Base-by-base conservation (phyloP, 2,113 vertebrate genomes). In the Engraulis encrasicolus region DNA sequence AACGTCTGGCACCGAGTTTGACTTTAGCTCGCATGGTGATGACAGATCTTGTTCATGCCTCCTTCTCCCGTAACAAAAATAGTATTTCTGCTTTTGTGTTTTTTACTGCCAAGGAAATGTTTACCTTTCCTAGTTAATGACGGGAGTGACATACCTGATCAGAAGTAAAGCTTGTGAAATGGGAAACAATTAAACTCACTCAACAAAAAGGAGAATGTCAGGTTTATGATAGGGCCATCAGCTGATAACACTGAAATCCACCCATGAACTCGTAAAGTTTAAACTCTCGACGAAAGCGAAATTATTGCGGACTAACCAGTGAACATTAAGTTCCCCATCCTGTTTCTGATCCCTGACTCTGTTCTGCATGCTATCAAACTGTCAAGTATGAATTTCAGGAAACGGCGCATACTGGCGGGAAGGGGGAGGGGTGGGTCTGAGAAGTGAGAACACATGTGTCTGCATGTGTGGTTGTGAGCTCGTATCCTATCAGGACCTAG, bases 321-420 rank as follows among this genome's bases (percentile, higher is more conserved):
- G n/a, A n/a, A 54, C 15, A 0, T 54, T 54, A 6, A 54, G 2
- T 1, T 17, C 2, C 17, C 17, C 49, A 50, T 50, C 49, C 49
- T 50, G 17, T 50, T 1, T 4, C 9, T 66, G n/a, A 27, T 27
- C 23, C 31, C 11, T n/a, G 1, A n/a, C 15, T 19, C 6, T 66
- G 58, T 23, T 66, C 58, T 66, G 6, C n/a, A 20, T 66, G 4
- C 31, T 7, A 11, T 66, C 58, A 31, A 27, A 66, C 23, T 78
- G 36, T 77, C 54, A 66, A 37, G 52, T 86, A 83, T 86, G 79
- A 12, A 83, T 86, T 83, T 86, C 81, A 86, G 81, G 78, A 86
- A 83, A 71, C n/a, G n/a, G n/a, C n/a, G n/a, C n/a, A n/a, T n/a
- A n/a, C n/a, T n/a, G n/a, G n/a, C n/a, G n/a, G n/a, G n/a, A n/a